These are phyloP conservation scores for Maniola jurtina DNA, from an alignment of 1,140 invertebrate species.

Conservation along the genomic window DNA sequence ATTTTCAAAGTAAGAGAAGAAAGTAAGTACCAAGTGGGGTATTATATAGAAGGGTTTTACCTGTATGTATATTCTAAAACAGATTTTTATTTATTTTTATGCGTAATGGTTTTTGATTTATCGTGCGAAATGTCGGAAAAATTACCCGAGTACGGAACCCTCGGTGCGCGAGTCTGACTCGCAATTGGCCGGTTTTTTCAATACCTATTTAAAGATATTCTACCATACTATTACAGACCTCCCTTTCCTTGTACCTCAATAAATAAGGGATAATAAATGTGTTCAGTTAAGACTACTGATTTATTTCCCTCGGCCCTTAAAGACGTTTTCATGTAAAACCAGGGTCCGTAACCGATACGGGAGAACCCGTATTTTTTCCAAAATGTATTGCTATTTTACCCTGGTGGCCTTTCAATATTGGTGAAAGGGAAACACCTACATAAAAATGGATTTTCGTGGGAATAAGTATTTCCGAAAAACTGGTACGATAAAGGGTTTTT, in stretches of 20 bases:
- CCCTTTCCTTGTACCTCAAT: conserved; percentile 9
- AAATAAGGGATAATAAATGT: conserved; percentile 13
- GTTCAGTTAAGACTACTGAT: conserved; percentile 6
- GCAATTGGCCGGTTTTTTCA: no score
- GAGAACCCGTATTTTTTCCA: background rate
- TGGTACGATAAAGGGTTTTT: no score
- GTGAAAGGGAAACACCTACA: conserved; percentile 3
- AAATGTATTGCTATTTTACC: conserved; percentile 5
- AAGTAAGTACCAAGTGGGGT: no score
- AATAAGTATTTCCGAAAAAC: no score
- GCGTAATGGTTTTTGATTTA: no score
- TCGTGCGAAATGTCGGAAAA: no score
- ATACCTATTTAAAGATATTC: background rate
- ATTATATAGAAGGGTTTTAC: no score
- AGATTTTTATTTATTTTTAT: no score
- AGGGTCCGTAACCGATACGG: conserved; percentile 3
- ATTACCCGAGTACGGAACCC: no score
- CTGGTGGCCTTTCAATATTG: background rate
- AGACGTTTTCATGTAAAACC: conserved; percentile 15
- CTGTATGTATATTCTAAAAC: no score
- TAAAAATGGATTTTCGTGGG: background rate
- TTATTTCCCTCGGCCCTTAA: conserved; percentile 10
- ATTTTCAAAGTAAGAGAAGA: no score
- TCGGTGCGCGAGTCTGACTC: no score
- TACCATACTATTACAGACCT: background rate